Percentiles rank a stretch among this genome's conserved stretches.
phyloP scores from a whole-genome alignment of 64 coral and sea anemone genomes.

The Stichodactyla mertensii region DNA sequence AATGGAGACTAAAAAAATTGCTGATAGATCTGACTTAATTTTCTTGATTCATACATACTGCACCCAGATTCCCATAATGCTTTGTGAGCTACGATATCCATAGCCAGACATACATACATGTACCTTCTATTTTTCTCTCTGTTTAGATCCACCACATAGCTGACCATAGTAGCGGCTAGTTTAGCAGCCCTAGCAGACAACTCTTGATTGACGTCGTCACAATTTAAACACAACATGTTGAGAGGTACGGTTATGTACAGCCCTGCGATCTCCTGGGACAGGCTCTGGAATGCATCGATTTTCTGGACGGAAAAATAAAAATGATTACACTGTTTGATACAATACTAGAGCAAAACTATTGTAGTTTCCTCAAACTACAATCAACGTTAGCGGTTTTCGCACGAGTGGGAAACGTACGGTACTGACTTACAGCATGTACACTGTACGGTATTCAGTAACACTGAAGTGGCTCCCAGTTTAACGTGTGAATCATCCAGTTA shows the following conservation, averaged over 20 bases:
- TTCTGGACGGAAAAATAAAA: conserved; percentile 40
- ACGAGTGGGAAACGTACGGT: no score
- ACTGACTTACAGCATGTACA: no score
- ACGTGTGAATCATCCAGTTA: no score
- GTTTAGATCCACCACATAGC: conserved; percentile 82
- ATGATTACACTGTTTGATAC: background rate
- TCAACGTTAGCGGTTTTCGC: no score
- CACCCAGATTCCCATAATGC: background rate
- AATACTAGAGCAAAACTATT: background rate
- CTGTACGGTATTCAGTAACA: no score
- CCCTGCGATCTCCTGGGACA: conserved; percentile 76
- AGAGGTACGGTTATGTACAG: conserved; percentile 92
- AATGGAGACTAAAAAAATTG: no score
- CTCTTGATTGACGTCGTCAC: conserved; percentile 82
- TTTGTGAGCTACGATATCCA: background rate
- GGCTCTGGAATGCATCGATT: conserved; percentile 86
- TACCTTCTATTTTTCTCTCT: conserved; percentile 96
- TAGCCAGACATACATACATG: background rate
- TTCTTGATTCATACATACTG: no score
- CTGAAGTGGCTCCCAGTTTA: no score
- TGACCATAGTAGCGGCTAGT: conserved; percentile 69
- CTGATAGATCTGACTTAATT: no score
- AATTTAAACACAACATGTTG: conserved; percentile 95
- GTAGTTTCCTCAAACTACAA: no score
- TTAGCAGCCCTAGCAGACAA: conserved; percentile 66